These are phyloP conservation scores for Steinernema khuongi DNA, from an alignment of 1,140 invertebrate genomes.

Conservation along the genomic window DNA sequence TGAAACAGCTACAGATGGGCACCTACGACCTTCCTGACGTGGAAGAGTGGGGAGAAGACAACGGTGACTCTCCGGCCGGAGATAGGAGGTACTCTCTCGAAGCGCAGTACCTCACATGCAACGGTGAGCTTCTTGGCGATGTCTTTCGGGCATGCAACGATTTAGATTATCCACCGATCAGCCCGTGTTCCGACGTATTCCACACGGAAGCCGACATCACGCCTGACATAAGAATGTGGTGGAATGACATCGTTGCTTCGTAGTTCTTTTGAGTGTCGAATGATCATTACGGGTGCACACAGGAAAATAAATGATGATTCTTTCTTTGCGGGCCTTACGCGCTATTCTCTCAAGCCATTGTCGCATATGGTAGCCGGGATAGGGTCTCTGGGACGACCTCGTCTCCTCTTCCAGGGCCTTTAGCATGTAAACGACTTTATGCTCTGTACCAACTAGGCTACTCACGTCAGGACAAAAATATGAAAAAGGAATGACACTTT, in stretches of 20 bases:
- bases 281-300: not conserved
- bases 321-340: not conserved
- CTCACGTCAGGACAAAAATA: no score
- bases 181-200: conserved; percentile 19
- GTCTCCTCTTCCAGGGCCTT: no score
- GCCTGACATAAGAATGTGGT: conserved; percentile 24
- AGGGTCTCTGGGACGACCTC: no score
- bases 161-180: conserved; percentile 19
- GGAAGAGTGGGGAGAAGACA: conserved; percentile 22
- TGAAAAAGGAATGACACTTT: no score
- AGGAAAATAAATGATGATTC: not conserved
- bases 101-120: not conserved
- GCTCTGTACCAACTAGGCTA: no score
- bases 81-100: conserved; percentile 22
- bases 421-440: no score
- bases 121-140: not conserved
- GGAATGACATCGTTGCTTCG: conserved; percentile 16
- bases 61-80: not conserved
- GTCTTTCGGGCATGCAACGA: not conserved
- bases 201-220: conserved; percentile 14
- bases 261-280: not conserved
- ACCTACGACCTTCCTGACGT: conserved; percentile 29
- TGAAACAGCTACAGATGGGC: conserved; percentile 26
- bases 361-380: no score
- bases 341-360: no score